A percentile compares a stretch with the other conserved stretches of the same genome.
phyloP scores from a whole-genome alignment of 2,888 invertebrate species.

The Lasioglossum zephyrum region DNA sequence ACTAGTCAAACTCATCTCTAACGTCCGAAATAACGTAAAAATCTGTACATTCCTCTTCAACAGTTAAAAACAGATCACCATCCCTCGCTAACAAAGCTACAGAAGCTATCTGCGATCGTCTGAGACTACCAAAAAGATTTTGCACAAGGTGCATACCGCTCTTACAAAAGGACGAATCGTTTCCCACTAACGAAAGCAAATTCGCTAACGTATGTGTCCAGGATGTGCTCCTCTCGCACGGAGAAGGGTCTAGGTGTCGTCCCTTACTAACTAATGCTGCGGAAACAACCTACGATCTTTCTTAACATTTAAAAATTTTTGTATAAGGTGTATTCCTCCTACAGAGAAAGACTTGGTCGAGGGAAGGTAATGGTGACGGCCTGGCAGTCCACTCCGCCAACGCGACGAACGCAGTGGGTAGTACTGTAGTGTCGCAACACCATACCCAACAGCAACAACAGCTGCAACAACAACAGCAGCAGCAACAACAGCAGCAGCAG shows the following conservation, averaged over 20 bases:
- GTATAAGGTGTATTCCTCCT: conserved; percentile 74
- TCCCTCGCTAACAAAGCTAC: neutral
- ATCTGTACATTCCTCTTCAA: neutral
- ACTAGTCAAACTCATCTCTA: neutral
- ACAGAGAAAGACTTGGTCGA: conserved; percentile 88
- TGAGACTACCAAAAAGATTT: neutral
- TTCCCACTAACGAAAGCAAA: neutral
- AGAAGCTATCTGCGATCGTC: neutral
- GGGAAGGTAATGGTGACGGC: conserved; percentile 88
- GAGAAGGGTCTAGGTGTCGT: neutral
- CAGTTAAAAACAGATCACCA: neutral
- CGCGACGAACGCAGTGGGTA: conserved; percentile 85
- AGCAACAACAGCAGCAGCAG: conserved; percentile 85
- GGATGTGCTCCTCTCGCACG: neutral
- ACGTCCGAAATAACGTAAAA: neutral
- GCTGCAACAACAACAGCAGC: conserved; percentile 84
- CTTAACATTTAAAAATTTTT: conserved; percentile 68
- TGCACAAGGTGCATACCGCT: neutral
- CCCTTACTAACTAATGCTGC: conserved; percentile 25
- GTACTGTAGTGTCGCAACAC: conserved; percentile 81
- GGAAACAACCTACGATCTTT: conserved; percentile 27
- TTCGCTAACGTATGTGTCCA: neutral
- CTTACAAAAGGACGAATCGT: neutral
- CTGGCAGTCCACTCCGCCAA: conserved; percentile 82
- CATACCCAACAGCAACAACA: conserved; percentile 81